phyloP scores from a whole-genome alignment of 2,888 invertebrate species.

The Heliconius ismenius region DNA sequence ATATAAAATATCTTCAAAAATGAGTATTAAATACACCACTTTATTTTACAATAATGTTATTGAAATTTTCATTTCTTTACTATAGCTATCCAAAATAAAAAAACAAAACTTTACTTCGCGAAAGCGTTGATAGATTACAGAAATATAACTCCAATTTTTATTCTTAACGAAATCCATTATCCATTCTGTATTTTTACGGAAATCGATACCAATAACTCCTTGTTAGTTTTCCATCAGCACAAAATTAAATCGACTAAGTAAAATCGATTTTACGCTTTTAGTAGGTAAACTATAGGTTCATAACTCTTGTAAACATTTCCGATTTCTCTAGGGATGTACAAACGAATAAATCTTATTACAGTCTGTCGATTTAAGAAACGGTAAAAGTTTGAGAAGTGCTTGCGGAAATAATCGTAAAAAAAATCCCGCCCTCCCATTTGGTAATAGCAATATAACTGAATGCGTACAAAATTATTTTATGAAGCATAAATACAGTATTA shows the following conservation, averaged over 20 bases:
- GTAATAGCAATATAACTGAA: slow-evolving; percentile 43
- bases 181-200: slow-evolving; percentile 14
- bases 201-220: slow-evolving; percentile 24
- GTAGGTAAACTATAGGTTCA: slow-evolving; percentile 57
- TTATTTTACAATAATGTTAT: not conserved
- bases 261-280: slow-evolving; percentile 51
- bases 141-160: slow-evolving; percentile 11
- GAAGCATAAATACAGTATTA: slow-evolving; percentile 33
- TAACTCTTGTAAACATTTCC: slow-evolving; percentile 53
- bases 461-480: slow-evolving; percentile 45
- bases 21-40: not conserved
- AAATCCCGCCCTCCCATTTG: slow-evolving; percentile 43
- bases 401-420: slow-evolving; percentile 49
- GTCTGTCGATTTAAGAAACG: slow-evolving; percentile 56
- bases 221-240: slow-evolving; percentile 43
- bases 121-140: slow-evolving; percentile 1
- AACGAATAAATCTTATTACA: slow-evolving; percentile 56
- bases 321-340: slow-evolving; percentile 53
- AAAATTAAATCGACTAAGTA: slow-evolving; percentile 58
- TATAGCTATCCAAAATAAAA: not conserved
- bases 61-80: not conserved
- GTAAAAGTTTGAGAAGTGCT: slow-evolving; percentile 58
- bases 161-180: slow-evolving; percentile 23
- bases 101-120: slow-evolving; percentile 1
- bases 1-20: not conserved